phyloP scores from a whole-genome alignment of 2,113 vertebrate species.

The Oncorhynchus gorbuscha region DNA sequence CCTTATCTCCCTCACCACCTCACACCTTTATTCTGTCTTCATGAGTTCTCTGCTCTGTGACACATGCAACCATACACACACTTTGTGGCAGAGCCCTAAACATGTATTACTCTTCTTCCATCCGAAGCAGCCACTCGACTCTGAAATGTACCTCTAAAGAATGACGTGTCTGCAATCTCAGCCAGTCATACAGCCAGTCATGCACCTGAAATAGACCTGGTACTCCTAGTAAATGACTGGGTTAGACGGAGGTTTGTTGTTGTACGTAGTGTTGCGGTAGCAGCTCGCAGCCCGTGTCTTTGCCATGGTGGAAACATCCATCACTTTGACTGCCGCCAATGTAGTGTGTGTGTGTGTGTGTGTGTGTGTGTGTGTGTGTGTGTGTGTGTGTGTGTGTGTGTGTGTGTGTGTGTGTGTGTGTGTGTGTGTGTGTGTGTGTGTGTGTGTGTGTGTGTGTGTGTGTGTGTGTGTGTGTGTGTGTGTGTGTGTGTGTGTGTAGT shows the following conservation, averaged over 20 bases:
- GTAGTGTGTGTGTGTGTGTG: too few relatives aligned
- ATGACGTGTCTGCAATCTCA: background rate
- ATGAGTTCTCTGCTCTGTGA: background rate
- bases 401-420: too few relatives aligned
- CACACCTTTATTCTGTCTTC: conserved; percentile 28
- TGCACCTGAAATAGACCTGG: background rate
- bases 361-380: too few relatives aligned
- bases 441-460: too few relatives aligned
- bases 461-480: too few relatives aligned
- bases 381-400: too few relatives aligned
- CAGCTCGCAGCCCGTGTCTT: background rate
- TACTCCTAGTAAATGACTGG: background rate
- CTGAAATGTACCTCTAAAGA: background rate
- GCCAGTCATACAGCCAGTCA: background rate
- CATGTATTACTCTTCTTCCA: background rate
- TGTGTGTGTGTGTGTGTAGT: too few relatives aligned
- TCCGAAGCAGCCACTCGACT: background rate
- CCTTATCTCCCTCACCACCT: conserved; percentile 34
- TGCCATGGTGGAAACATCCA: background rate
- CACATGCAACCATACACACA: background rate
- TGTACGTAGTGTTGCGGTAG: background rate
- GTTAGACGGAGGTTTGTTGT: background rate
- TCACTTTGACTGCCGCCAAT: background rate
- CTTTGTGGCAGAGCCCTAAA: conserved; percentile 10
- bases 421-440: too few relatives aligned